phyloP scores from a whole-genome alignment of 1,140 invertebrate genomes.

The Bombus waltoni region DNA sequence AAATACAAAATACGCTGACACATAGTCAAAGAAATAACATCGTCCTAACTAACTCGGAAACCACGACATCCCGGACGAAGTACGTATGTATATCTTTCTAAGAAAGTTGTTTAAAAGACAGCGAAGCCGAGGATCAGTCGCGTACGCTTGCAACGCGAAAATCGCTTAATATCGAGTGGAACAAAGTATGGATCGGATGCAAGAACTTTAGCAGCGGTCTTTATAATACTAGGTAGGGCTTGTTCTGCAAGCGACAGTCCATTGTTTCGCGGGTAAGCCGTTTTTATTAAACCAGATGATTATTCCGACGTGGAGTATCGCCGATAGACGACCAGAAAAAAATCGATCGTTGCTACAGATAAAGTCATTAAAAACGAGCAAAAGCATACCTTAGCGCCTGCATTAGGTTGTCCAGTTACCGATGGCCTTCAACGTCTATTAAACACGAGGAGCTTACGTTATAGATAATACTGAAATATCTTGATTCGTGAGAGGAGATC shows the following conservation, averaged over 20 bases:
- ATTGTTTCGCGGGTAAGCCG: slow-evolving; percentile 76
- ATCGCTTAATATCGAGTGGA: slow-evolving; percentile 52
- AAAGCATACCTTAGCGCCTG: neutral
- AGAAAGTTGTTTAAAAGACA: slow-evolving; percentile 2
- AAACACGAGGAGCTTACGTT: neutral
- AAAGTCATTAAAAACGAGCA: slow-evolving; percentile 27
- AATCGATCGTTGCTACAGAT: slow-evolving; percentile 57
- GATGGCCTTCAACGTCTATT: neutral
- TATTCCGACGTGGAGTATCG: slow-evolving; percentile 71
- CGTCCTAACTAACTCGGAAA: neutral
- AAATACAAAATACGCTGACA: neutral
- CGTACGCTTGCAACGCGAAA: slow-evolving; percentile 34
- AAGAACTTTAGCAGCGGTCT: slow-evolving; percentile 13
- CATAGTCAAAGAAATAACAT: neutral
- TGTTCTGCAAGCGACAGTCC: slow-evolving; percentile 69
- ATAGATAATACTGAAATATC: neutral
- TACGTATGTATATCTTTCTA: neutral
- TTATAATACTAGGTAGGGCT: slow-evolving; percentile 29
- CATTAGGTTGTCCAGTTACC: neutral
- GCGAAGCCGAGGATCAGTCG: neutral
- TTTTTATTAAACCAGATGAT: slow-evolving; percentile 77
- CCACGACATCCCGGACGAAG: neutral
- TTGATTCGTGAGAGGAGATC: neutral
- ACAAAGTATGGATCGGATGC: slow-evolving; percentile 5
- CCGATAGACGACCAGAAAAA: slow-evolving; percentile 34